Base-by-base conservation (phyloP, 2,888 invertebrate species). In the Blomia tropicalis region DNA sequence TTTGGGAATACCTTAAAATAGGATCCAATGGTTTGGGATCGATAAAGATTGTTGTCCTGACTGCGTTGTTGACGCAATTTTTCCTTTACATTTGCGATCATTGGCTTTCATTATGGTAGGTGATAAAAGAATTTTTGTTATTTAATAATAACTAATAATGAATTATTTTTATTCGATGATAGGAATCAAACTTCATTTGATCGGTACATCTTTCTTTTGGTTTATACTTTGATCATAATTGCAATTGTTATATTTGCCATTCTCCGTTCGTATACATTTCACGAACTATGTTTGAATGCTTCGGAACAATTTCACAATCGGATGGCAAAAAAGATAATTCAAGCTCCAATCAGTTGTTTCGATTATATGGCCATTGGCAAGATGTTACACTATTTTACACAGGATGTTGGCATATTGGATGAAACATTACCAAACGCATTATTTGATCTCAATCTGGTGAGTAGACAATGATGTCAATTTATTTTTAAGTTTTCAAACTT, bases 1-100 rank as follows among this genome's bases (percentile, higher is more conserved):
- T 72, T 63, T 60, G 67, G 59, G 70, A 78, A 1, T 83, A 81
- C 70, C 79, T 81, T 44, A 75, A 72, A 62, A 79, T 80, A 32
- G 82, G 81, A 0, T 79, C 79, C 0, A n/a, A 3, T 1, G 78
- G 77, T 41, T 72, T 74, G 1, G 68, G 76, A 51, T 76, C 77
- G 0, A 76, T 82, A 71, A 60, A 76, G 0, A 30, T 79, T 0
- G 71, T 82, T 7, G 72, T 78, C 2, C 32, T 77, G 0, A 67
- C 73, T 19, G 73, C 74, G 66, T 58, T 75, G 4, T 61, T 70
- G 1, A 72, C 74, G 2, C 75, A 75, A 67, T 63, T 67, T 1
- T 63, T 72, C 4, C 73, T 72, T 64, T 70, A 73, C 58, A 65
- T 70, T 43, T 71, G 71, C 65, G 76, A 76, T 66, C 74, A 73